Conservation (phyloP, 2,888 invertebrate species). For the Tyria jacobaeae region DNA sequence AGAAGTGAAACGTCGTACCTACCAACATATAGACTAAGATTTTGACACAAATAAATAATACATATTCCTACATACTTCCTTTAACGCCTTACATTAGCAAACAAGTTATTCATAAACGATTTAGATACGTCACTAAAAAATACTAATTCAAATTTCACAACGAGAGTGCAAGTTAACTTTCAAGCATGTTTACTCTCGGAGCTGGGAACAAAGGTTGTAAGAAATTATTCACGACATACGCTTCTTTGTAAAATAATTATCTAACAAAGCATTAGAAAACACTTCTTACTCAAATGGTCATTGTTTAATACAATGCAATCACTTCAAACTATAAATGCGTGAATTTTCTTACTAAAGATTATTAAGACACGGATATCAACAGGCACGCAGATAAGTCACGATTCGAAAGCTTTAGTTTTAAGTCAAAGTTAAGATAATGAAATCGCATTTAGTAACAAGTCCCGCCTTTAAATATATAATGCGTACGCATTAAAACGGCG, state of each 20-base stretch:
- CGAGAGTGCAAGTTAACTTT: constrained; percentile 60
- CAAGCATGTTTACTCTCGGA: constrained; percentile 35
- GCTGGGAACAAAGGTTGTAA: constrained; percentile 47
- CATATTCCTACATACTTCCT: constrained; percentile 12
- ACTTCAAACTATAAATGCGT: constrained; percentile 40
- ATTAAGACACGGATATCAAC: constrained; percentile 36
- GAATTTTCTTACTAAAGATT: constrained; percentile 46
- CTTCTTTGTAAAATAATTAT: constrained; percentile 48
- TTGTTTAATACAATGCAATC: constrained; percentile 53
- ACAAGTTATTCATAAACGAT: constrained; percentile 12
- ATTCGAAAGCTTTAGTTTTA: constrained; percentile 43
- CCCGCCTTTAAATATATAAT: constrained; percentile 38
- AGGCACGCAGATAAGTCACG: constrained; percentile 48
- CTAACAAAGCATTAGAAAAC: constrained; percentile 50
- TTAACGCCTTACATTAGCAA: constrained; percentile 12
- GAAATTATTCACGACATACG: constrained; percentile 46
- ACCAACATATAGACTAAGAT: no score
- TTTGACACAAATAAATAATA: constrained; percentile 18
- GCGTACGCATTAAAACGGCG: constrained; percentile 19
- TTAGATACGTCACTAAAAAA: constrained; percentile 31
- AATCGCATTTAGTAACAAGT: constrained; percentile 44
- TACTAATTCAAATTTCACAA: constrained; percentile 47
- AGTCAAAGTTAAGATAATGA: constrained; percentile 36
- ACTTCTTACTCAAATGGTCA: constrained; percentile 49
- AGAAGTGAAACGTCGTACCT: constrained; percentile 16